Base-by-base conservation (phyloP, 2,113 vertebrate species). In the Rhinoderma darwinii region DNA sequence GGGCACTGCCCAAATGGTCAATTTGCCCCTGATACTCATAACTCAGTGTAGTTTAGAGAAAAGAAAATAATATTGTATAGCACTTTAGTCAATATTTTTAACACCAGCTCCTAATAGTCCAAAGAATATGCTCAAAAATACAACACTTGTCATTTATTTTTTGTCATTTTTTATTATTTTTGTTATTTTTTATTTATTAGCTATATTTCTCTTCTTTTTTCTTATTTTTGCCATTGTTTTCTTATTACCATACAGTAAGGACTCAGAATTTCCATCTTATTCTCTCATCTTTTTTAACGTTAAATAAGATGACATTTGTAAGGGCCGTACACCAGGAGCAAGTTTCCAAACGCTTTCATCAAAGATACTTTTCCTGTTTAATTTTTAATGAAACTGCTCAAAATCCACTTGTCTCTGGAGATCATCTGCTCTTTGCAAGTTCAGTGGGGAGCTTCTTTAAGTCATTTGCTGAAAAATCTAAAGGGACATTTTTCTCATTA, bases 401-500 rank as follows among this genome's bases (percentile, higher is more conserved):
- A 18, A 89, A 44, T 50, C 82, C 88, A 41, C 1, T 88, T 41
- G 80, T 91, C 63, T 89, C 83, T 43, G 82, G 82, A 88, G 88
- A 89, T 88, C 56, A 15, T 1, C 15, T 84, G 61, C 77, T 89
- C 88, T 90, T 88, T 88, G 30, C 27, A 85, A 88, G 32, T 79
- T 51, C n/a, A 85, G 32, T 80, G 87, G 88, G 89, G 0, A 39
- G 86, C 32, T 10, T 56, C 11, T 88, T 61, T 82, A 82, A 74
- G 70, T 86, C 70, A 82, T 32, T 82, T 88, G 72, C 77, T 35
- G 78, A 27, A 84, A 82, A 82, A 88, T 82, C 59, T 77, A 35
- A 82, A 88, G 88, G 88, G 83, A 68, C 70, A 86, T 63, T 88
- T 74, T 82, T 86, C 70, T 81, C 83, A 86, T 88, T 86, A 88